Percentiles rank a stretch among this genome's conserved stretches.
These are phyloP conservation scores for Cossypha caffra DNA, from an alignment of 2,797 vertebrate species.

Conservation along the genomic window DNA sequence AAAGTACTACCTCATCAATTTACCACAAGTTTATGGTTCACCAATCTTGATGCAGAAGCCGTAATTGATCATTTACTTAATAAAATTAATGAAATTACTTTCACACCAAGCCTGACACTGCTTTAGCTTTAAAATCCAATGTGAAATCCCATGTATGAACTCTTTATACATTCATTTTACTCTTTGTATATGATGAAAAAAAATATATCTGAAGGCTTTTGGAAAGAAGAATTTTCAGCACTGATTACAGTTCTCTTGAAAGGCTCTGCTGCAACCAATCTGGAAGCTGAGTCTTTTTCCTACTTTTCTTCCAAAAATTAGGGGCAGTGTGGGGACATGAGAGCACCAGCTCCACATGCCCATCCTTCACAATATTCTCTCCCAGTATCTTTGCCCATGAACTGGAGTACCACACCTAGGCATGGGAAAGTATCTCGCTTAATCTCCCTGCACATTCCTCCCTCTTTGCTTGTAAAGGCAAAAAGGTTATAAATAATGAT, in stretches of 20 bases:
- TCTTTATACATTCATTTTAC: background rate
- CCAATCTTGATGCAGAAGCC: background rate
- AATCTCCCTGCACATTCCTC: background rate
- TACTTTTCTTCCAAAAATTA: background rate
- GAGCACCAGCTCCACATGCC: background rate
- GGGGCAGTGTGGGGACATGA: rapidly evolving
- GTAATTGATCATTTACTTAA: background rate
- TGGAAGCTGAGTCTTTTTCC: background rate
- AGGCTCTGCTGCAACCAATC: background rate
- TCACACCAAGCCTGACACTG: background rate
- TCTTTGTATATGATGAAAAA: background rate
- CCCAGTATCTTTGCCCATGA: background rate
- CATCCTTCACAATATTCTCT: background rate
- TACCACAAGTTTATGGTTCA: too few species aligned
- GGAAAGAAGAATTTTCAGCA: background rate
- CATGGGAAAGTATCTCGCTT: background rate
- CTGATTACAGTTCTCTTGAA: background rate
- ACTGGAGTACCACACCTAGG: background rate
- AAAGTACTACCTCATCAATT: too few species aligned
- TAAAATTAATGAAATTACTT: background rate
- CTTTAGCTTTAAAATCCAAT: background rate
- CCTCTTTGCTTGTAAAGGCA: background rate
- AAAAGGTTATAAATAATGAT: background rate
- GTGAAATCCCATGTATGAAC: background rate
- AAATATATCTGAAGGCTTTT: background rate